phyloP scores from a whole-genome alignment of 2,888 invertebrate genomes.

The Serrognathus titanus region DNA sequence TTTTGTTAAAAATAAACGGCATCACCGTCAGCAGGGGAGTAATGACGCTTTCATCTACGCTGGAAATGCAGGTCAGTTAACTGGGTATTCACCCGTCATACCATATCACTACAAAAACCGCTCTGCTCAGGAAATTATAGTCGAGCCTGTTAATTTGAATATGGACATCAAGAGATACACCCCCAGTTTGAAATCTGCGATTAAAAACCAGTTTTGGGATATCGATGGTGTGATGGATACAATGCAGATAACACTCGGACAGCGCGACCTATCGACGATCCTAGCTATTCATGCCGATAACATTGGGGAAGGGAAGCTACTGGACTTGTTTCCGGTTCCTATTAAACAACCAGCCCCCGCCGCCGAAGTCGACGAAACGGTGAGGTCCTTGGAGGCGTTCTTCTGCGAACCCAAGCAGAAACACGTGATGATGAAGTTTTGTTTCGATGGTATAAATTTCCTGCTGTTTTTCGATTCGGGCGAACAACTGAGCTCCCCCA shows the following conservation, averaged over 20 bases:
- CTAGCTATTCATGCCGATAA: slow-evolving; percentile 72
- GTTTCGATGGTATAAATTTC: slow-evolving; percentile 67
- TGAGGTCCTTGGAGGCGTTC: slow-evolving; percentile 70
- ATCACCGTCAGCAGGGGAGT: slow-evolving; percentile 67
- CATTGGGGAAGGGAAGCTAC: slow-evolving; percentile 58
- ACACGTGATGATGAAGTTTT: slow-evolving; percentile 58
- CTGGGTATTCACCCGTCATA: not conserved
- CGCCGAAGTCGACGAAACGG: slow-evolving; percentile 40
- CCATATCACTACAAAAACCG: not conserved
- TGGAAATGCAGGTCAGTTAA: slow-evolving; percentile 62
- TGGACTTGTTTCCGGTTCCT: slow-evolving; percentile 46
- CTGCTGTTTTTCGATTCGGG: slow-evolving; percentile 71
- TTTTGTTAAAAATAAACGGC: slow-evolving; percentile 65
- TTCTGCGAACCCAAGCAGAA: slow-evolving; percentile 65
- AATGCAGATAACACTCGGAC: slow-evolving; percentile 67
- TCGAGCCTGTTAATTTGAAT: slow-evolving; percentile 69
- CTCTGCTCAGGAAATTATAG: slow-evolving; percentile 60
- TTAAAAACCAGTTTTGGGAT: slow-evolving; percentile 47
- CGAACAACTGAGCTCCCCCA: slow-evolving; percentile 71
- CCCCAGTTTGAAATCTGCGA: slow-evolving; percentile 47
- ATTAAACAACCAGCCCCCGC: slow-evolving; percentile 30
- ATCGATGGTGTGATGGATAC: slow-evolving; percentile 65
- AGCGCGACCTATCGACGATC: slow-evolving; percentile 70
- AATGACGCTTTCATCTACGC: slow-evolving; percentile 67
- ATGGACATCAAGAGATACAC: slow-evolving; percentile 69